Base-by-base conservation (phyloP, 2,888 invertebrate genomes). In the Antheraea assamensis region DNA sequence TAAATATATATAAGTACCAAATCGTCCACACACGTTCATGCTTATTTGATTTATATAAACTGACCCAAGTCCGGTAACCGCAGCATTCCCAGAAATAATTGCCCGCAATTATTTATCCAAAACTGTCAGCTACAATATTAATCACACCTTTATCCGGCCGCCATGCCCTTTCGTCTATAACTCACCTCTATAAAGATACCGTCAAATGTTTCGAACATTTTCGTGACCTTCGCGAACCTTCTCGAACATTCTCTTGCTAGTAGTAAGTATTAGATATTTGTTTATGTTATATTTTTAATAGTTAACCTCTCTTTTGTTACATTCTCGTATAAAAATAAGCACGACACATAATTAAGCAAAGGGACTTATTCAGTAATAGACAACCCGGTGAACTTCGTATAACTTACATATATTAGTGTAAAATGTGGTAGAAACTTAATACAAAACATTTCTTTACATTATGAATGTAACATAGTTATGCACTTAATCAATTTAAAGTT, bases 51-150 rank as follows among this genome's bases (percentile, higher is more conserved):
- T 73, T 70, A 70, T 73, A 55, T 27, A 31, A 42, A 68, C 73
- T 58, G 55, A 55, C 27, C 70, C 70, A 27, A 52, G 58, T 55
- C 68, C 35, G 68, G 68, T 66, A 55, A 70, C 68, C 55, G 55
- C n/a, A 55, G 55, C 35, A 58, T 73, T 68, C 58, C 70, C 70
- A 19, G 42, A 70, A 73, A 73, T 70, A 70, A 58, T 73, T 73
- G 58, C 73, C 30, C 21, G 73, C 73, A 58, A 70, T 73, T 73
- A 73, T 73, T 73, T 73, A 73, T 58, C 70, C 58, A 70, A 72
- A 73, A 73, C 73, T 73, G 70, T 73, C 70, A 35, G 73, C 31
- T 68, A 52, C 58, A 73, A 73, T 70, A 73, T 73, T 73, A 70
- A 73, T 73, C 73, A 73, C 73, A 55, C 58, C 70, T 70, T 70